Base-by-base conservation (phyloP, 2,888 invertebrate genomes). In the Lysandra coridon region DNA sequence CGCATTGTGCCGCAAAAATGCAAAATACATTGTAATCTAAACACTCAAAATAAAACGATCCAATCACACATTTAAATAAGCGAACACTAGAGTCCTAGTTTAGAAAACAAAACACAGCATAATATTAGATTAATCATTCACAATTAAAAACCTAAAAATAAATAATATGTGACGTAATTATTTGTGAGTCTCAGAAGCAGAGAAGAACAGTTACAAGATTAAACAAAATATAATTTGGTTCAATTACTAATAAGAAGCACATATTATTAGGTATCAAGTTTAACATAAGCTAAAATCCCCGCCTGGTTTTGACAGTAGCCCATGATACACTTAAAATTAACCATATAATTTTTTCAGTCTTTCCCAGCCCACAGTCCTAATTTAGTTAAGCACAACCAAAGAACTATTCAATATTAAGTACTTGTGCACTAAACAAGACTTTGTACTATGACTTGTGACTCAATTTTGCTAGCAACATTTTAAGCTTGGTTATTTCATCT, bases 401-500 rank as follows among this genome's bases (percentile, higher is more conserved):
- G 69, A 33, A 69, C 69, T 12, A 33, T 23, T 23, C 12, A 17
- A 14, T 69, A 14, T 33, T 69, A 12, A 69, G 69, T 37, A 69
- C 69, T 33, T 30, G 30, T 14, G 33, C 33, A 14, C 33, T 33
- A 14, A 4, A 64, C 30, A 30, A 64, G 10, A 64, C 10, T 69
- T 69, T 23, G 17, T 57, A 60, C 74, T 79, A 79, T 44, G 74
- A 79, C n/a, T 79, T 86, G 80, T 85, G 85, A 79, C 87, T 90
- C 0, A 88, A 82, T 79, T 92, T 90, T 0, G 92, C 91, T 10
- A 96, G 85, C 90, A 95, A 90, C 86, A 95, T 91, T 83, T 93
- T 95, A 60, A 96, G 87, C 83, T 93, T 91, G 1, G 91, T 87
- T 81, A 96, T 96, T 86, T 96, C 96, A 78, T 95, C 94, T 40